These are phyloP conservation scores for Poecilobothrus nobilitatus DNA, from an alignment of 2,888 invertebrate species.

Conservation along the genomic window DNA sequence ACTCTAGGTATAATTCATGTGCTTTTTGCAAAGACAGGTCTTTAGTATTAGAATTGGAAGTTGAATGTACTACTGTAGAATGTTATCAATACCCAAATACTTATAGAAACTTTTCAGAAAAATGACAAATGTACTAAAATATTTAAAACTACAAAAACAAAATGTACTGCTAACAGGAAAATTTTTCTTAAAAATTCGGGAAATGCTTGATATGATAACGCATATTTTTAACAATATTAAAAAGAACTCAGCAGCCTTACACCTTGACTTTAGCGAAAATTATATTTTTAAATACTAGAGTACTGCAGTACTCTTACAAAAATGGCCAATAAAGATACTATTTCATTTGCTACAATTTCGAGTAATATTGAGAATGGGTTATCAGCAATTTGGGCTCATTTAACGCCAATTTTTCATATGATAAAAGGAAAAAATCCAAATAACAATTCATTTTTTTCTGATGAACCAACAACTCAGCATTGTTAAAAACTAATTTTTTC, in stretches of 20 bases:
- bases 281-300: constrained; percentile 9
- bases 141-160: no score
- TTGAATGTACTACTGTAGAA: not conserved
- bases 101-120: not conserved
- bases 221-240: constrained; percentile 1
- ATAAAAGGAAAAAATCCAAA: not conserved
- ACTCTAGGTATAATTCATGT: not conserved
- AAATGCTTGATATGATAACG: not conserved
- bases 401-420: not conserved
- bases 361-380: not conserved
- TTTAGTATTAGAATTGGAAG: not conserved
- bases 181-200: not conserved
- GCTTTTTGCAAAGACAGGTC: not conserved
- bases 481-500: constrained; percentile 10
- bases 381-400: constrained; percentile 9
- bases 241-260: constrained; percentile 2
- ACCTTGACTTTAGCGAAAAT: constrained; percentile 17
- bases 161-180: not conserved
- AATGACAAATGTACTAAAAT: not conserved
- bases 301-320: not conserved
- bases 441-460: not conserved
- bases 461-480: constrained; percentile 11
- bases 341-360: not conserved
- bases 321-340: not conserved
- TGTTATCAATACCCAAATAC: not conserved